These are phyloP conservation scores for Distichodus sexfasciatus DNA, from an alignment of 2,797 vertebrate species.

Conservation along the genomic window DNA sequence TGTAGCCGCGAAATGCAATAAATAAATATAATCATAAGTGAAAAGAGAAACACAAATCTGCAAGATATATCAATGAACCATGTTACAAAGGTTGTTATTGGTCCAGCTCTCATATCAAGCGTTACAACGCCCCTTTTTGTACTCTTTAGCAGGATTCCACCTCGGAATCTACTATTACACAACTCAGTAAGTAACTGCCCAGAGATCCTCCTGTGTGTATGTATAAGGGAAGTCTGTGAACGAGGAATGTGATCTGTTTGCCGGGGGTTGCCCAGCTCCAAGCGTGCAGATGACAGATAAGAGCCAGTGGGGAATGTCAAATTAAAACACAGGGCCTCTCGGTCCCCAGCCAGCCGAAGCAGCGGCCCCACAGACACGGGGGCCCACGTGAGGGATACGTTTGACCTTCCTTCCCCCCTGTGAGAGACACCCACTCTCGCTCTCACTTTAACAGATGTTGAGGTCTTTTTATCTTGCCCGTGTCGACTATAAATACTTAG, in stretches of 20 bases:
- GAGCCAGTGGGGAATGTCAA: constrained; percentile 23
- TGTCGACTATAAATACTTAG: no score
- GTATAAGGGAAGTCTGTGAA: background rate
- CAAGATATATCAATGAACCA: no score
- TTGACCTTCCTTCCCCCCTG: background rate
- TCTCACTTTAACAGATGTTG: constrained; percentile 5
- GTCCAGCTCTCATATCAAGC: no score
- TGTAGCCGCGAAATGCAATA: no score
- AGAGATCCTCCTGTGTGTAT: no score
- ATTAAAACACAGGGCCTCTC: constrained; percentile 25
- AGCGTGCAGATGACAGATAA: constrained; percentile 27
- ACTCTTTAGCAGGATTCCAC: background rate
- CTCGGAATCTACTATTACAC: background rate
- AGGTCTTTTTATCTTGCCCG: constrained; percentile 1
- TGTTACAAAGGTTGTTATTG: no score
- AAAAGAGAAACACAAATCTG: no score
- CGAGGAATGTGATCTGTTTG: constrained; percentile 48
- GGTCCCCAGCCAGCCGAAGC: background rate
- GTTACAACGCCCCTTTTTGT: background rate
- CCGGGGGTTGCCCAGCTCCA: background rate
- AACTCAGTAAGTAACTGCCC: background rate
- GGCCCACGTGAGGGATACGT: constrained; percentile 4
- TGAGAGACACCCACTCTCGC: background rate
- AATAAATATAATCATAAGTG: no score
- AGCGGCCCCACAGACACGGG: constrained; percentile 22